These are phyloP conservation scores for Scalopus aquaticus DNA, from an alignment of 2,113 vertebrate genomes.

Conservation along the genomic window DNA sequence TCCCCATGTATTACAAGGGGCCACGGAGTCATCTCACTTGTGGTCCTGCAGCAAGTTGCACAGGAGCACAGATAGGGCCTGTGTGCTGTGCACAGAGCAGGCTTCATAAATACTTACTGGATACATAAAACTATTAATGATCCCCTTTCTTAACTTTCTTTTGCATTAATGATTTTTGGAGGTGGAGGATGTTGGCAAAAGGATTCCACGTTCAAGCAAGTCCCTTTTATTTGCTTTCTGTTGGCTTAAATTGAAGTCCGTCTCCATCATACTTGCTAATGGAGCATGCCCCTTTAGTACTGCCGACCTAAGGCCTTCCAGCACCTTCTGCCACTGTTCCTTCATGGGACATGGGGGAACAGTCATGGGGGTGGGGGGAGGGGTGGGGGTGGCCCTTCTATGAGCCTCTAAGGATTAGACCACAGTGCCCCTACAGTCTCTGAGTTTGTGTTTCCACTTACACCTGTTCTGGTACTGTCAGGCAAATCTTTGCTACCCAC, in stretches of 20 bases:
- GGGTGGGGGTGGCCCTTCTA: too few species aligned
- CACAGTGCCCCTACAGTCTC: not conserved
- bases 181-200: not conserved
- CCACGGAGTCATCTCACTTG: not conserved
- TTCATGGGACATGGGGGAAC: too few species aligned
- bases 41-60: not conserved
- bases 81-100: not conserved
- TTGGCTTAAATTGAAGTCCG: not conserved
- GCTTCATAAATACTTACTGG: not conserved
- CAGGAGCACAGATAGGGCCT: not conserved
- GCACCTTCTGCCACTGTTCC: not conserved
- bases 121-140: not conserved
- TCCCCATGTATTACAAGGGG: not conserved
- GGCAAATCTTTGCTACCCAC: not conserved
- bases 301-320: not conserved
- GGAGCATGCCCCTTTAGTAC: not conserved
- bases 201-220: not conserved
- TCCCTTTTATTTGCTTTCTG: not conserved
- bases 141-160: not conserved
- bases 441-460: not conserved
- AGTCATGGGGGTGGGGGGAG: too few species aligned
- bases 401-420: too few species aligned
- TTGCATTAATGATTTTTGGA: not conserved
- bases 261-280: not conserved
- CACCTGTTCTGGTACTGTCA: not conserved